Evolutionary conservation across 2,113 vertebrate genomes (phyloP), one percentile per base, ranked within the genome.

Genomic region (Ageneiosus marmoratus): DNA sequence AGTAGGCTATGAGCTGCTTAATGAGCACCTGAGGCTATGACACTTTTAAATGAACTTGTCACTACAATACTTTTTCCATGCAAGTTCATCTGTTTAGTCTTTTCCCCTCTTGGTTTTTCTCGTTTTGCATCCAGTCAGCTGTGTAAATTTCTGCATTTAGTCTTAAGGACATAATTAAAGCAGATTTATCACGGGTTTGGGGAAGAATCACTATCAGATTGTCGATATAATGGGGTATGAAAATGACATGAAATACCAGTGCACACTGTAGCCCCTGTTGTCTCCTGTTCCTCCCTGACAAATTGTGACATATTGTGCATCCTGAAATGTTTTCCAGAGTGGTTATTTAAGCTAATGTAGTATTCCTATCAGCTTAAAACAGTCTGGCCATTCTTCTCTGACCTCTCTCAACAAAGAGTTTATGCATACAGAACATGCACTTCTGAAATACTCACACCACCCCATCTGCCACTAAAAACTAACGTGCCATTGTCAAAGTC

Each of bases 21-120:
- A 83, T 83, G 73, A 76, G 81, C 81, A 55, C 73, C 73, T 48
- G 48, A 73, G 81, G 73, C 81, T 75, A 75, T 82, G 81, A 51
- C 81, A 65, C 81, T 83, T 55, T 76, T 76, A 75, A 82, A 76
- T 82, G 69, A 82, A 60, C 58, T 82, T 76, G 81, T 82, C 70
- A 82, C 72, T 76, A 75, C 72, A 82, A 44, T 18, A 82, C 70
- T 51, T 74, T 82, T 77, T 83, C 37, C 73, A 67, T 50, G 44
- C 72, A 55, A 67, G 73, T 77, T 41, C 60, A 63, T 77, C 73
- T 65, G 34, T 53, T 65, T 83, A 62, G 80, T 65, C 46, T 65
- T 65, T 22, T 34, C 32, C 51, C n/a, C 13, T 44, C 9, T 62
- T 44, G 41, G 55, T 9, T 60, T 41, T 77, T 44, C 32, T 11